Conservation (phyloP, 2,888 invertebrate species). For the Harpalus rufipes region DNA sequence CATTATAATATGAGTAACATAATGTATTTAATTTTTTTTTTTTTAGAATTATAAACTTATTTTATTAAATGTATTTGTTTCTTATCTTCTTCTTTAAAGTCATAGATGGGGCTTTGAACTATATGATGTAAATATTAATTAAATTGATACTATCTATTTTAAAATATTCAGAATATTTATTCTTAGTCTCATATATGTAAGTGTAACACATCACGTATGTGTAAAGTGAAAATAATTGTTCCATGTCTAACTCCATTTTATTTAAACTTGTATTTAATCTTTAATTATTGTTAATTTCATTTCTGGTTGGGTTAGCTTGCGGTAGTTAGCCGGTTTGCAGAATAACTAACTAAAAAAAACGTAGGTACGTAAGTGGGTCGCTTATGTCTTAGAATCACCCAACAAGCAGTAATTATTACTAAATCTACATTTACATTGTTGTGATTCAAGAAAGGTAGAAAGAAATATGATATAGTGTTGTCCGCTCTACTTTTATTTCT, state of each 20-base stretch:
- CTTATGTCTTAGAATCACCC: conserved; percentile 19
- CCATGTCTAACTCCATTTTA: conserved; percentile 57
- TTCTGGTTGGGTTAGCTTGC: conserved; percentile 55
- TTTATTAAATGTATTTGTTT: no score
- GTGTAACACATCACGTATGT: conserved; percentile 36
- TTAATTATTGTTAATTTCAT: conserved; percentile 60
- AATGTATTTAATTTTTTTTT: no score
- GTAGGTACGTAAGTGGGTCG: conserved; percentile 45
- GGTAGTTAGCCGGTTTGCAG: conserved; percentile 48
- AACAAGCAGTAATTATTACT: neutral
- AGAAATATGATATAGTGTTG: neutral
- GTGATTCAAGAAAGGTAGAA: neutral
- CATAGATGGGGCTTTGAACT: no score
- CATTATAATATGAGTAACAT: no score
- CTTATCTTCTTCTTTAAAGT: no score
- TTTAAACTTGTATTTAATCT: conserved; percentile 38
- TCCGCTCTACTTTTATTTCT: conserved; percentile 15
- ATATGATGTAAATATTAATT: neutral
- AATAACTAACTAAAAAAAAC: conserved; percentile 43
- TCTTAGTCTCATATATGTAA: conserved; percentile 37
- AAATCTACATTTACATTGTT: conserved; percentile 24
- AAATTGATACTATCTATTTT: neutral
- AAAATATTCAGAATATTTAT: conserved; percentile 10
- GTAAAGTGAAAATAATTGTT: conserved; percentile 51
- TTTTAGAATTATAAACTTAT: no score